Conservation (phyloP, 1,140 invertebrate species). For the Zaprionus ornatus region DNA sequence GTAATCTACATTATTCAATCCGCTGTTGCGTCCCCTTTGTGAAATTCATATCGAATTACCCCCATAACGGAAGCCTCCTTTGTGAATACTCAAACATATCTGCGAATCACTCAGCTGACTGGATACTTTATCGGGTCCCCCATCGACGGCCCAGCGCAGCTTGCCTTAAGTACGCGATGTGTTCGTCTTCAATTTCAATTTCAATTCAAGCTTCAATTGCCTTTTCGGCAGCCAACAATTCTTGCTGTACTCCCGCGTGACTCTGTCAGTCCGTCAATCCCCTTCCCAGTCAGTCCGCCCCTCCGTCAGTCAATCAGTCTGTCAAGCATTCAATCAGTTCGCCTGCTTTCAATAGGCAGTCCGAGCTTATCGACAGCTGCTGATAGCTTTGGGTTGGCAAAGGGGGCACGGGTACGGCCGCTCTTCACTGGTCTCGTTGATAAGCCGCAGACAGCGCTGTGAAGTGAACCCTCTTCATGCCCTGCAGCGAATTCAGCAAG, state of each 20-base stretch:
- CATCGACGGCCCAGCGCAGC: conserved; percentile 13
- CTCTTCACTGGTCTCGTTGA: conserved; percentile 16
- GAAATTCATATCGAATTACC: conserved; percentile 18
- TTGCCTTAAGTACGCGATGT: conserved; percentile 33
- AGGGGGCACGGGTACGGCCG: neutral
- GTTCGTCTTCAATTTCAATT: conserved; percentile 11
- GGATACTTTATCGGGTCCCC: conserved; percentile 54
- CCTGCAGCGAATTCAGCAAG: conserved; percentile 9
- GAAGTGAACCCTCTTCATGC: conserved; percentile 15
- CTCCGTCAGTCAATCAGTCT: conserved; percentile 39
- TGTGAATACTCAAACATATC: neutral
- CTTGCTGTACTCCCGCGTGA: neutral
- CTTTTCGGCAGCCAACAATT: conserved; percentile 22
- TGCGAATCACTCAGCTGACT: conserved; percentile 33
- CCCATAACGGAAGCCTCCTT: conserved; percentile 6
- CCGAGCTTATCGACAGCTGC: conserved; percentile 44
- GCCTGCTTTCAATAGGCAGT: conserved; percentile 19
- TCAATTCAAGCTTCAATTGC: conserved; percentile 27
- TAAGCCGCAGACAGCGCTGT: conserved; percentile 33
- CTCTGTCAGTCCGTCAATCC: neutral
- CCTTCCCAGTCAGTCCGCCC: conserved; percentile 18
- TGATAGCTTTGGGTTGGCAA: conserved; percentile 11
- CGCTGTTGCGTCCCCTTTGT: neutral
- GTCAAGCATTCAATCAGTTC: conserved; percentile 47
- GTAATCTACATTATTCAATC: neutral